phyloP scores from a whole-genome alignment of 1,140 invertebrate genomes.

The Bombus waltoni region DNA sequence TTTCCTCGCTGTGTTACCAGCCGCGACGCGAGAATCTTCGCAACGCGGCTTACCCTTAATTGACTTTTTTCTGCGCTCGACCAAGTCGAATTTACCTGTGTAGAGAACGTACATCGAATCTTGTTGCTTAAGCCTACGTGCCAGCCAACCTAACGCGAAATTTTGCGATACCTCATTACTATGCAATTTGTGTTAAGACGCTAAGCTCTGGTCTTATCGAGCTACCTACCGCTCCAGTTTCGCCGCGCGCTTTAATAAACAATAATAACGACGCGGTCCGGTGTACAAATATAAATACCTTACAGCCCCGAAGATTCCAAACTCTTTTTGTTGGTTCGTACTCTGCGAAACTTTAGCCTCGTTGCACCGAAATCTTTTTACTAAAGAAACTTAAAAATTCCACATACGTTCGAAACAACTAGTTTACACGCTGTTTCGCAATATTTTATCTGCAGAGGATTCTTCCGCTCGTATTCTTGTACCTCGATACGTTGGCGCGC shows the following conservation, averaged over 20 bases:
- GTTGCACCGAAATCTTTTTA: no score
- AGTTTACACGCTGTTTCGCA: accelerated
- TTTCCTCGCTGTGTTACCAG: neutral
- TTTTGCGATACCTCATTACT: constrained; percentile 26
- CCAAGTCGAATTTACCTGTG: constrained; percentile 17
- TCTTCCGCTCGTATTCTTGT: no score
- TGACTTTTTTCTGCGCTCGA: neutral
- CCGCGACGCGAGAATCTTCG: neutral
- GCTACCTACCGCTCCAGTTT: neutral
- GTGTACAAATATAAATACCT: neutral
- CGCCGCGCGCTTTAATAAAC: constrained; percentile 8
- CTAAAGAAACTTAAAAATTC: neutral
- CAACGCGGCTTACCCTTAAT: neutral
- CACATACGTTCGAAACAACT: neutral
- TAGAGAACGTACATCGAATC: constrained; percentile 7
- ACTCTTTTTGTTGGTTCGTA: neutral
- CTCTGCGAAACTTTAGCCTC: neutral
- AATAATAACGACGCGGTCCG: neutral
- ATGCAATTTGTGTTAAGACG: constrained; percentile 39
- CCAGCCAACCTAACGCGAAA: neutral
- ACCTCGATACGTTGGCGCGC: accelerated
- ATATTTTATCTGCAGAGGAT: no score
- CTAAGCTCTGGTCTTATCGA: constrained; percentile 29
- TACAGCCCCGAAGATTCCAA: neutral
- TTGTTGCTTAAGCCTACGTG: constrained; percentile 17